Conservation (phyloP, 2,113 vertebrate genomes). For the Proterorhinus semilunaris region DNA sequence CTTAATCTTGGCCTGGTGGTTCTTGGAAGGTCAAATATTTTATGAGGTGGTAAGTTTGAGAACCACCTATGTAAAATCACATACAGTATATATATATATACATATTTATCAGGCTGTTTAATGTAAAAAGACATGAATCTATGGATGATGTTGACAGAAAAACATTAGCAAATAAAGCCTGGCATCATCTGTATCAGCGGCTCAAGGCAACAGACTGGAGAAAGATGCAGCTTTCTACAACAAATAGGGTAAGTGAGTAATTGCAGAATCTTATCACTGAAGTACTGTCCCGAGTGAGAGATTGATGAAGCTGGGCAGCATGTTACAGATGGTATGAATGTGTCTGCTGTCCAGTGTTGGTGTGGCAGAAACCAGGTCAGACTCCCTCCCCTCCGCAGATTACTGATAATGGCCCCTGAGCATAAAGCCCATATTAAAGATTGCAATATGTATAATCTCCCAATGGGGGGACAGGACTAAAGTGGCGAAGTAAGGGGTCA, state of each 20-base stretch:
- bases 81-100: too few species aligned
- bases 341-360: conserved; percentile 67
- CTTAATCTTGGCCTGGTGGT: too few species aligned
- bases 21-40: too few species aligned
- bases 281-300: conserved; percentile 27
- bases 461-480: conserved; percentile 72
- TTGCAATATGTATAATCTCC: conserved; percentile 81
- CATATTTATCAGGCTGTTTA: neutral
- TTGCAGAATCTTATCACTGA: conserved; percentile 36
- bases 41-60: too few species aligned
- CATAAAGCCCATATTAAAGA: conserved; percentile 82
- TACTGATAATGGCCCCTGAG: conserved; percentile 78
- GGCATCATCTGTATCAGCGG: conserved; percentile 22
- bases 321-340: conserved; percentile 74
- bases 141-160: conserved; percentile 6
- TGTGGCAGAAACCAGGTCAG: conserved; percentile 74
- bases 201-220: conserved; percentile 21
- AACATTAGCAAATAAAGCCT: conserved; percentile 33
- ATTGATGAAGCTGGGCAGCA: conserved; percentile 58
- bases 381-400: conserved; percentile 70
- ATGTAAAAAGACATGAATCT: conserved; percentile 18
- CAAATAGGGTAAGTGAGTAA: conserved; percentile 25
- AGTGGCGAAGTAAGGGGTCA: conserved; percentile 73
- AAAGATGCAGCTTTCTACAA: conserved; percentile 13
- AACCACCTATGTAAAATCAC: too few species aligned